Conservation (phyloP, 2,888 invertebrate genomes). For the Ferdinandea cuprea region DNA sequence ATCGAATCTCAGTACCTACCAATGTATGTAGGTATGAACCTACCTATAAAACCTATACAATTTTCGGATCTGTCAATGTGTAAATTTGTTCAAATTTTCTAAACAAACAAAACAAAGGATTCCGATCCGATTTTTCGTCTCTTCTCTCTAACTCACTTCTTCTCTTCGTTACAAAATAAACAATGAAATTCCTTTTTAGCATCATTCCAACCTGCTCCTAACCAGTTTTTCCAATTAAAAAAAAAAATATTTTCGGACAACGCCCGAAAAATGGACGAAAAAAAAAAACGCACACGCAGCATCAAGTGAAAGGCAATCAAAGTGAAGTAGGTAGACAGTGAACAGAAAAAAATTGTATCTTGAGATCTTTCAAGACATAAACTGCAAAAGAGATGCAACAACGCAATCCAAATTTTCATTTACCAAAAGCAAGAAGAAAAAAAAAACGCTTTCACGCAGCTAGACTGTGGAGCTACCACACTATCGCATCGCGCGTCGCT, state of each 20-base stretch:
- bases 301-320: constrained; percentile 56
- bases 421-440: constrained; percentile 8
- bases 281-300: constrained; percentile 40
- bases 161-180: constrained; percentile 59
- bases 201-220: constrained; percentile 70
- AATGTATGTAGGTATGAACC: too few relatives aligned
- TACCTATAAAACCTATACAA: neutral
- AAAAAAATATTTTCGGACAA: constrained; percentile 54
- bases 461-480: neutral
- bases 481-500: constrained; percentile 12
- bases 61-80: constrained; percentile 50
- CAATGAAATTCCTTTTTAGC: constrained; percentile 65
- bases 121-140: neutral
- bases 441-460: constrained; percentile 5
- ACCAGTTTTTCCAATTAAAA: constrained; percentile 65
- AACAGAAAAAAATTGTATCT: constrained; percentile 13
- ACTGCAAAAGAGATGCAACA: constrained; percentile 59
- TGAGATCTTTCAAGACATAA: too few relatives aligned
- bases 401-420: constrained; percentile 5
- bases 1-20: constrained; percentile 9
- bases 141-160: constrained; percentile 3
- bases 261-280: constrained; percentile 63
- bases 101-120: constrained; percentile 66
- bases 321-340: constrained; percentile 7
- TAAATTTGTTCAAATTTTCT: constrained; percentile 61